These are phyloP conservation scores for Benitochromis conjunctus DNA, from an alignment of 2,113 vertebrate species.

Conservation along the genomic window DNA sequence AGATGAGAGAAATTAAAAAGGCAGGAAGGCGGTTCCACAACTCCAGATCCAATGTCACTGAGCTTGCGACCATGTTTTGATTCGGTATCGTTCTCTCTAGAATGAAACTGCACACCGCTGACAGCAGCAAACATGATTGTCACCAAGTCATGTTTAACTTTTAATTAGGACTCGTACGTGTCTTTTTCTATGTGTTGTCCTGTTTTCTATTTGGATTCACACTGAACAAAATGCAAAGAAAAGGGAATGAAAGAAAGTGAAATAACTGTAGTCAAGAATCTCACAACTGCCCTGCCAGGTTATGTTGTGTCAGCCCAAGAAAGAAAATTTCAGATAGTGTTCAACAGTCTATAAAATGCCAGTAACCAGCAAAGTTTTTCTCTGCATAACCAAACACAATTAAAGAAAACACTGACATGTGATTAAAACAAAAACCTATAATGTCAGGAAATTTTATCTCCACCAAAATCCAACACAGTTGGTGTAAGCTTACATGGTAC, in stretches of 20 bases:
- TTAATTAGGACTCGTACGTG: not conserved
- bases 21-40: not conserved
- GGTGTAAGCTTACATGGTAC: conserved; percentile 23
- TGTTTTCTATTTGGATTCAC: not conserved
- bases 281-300: not conserved
- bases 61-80: not conserved
- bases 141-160: not conserved
- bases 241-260: not conserved
- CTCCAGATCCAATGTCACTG: not conserved
- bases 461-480: conserved; percentile 24
- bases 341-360: not conserved
- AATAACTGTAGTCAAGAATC: not conserved
- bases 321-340: not conserved
- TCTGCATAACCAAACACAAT: not conserved
- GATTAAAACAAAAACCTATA: not conserved
- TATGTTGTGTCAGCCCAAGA: not conserved
- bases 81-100: not conserved
- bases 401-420: not conserved
- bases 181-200: not conserved
- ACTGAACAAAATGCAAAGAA: not conserved
- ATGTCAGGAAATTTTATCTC: not conserved
- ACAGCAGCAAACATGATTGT: not conserved
- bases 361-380: not conserved
- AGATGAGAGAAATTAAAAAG: not conserved
- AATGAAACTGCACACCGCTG: not conserved